A percentile compares a stretch with the other conserved stretches of the same genome.
These are phyloP conservation scores for Urophycis tenuis DNA, from an alignment of 2,797 vertebrate genomes.

Conservation along the genomic window DNA sequence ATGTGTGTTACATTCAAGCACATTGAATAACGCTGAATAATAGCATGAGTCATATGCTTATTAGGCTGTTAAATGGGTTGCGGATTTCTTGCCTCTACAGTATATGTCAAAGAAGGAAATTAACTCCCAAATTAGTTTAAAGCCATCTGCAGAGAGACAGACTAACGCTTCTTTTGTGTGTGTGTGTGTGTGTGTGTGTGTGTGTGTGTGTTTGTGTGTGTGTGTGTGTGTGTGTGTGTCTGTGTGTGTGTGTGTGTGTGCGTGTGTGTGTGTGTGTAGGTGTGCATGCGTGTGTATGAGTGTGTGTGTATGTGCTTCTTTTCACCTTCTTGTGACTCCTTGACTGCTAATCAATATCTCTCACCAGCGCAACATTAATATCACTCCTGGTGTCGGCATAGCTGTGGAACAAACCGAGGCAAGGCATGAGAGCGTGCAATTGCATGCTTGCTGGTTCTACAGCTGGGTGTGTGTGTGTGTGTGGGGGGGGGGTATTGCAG, in stretches of 20 bases:
- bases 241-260: not conserved
- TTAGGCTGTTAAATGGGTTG: slow-evolving; percentile 46
- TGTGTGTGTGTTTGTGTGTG: not conserved
- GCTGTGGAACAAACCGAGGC: not conserved
- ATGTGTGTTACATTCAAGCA: slow-evolving; percentile 17
- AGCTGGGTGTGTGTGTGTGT: too few relatives aligned
- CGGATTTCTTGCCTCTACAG: slow-evolving; percentile 25
- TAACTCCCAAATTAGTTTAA: slow-evolving; percentile 36
- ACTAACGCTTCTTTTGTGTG: not conserved
- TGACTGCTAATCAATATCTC: slow-evolving; percentile 29
- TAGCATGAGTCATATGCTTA: slow-evolving; percentile 54
- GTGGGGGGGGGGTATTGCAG: too few relatives aligned
- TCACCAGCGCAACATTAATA: slow-evolving; percentile 28
- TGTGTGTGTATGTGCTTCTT: slow-evolving; percentile 17
- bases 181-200: not conserved
- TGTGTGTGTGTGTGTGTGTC: not conserved
- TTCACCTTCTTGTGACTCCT: slow-evolving; percentile 15
- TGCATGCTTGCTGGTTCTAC: not conserved
- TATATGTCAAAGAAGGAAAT: slow-evolving; percentile 31
- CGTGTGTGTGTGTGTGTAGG: too few relatives aligned
- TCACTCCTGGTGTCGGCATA: slow-evolving; percentile 12
- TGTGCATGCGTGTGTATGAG: too few relatives aligned
- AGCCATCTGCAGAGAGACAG: slow-evolving; percentile 14
- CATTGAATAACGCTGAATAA: slow-evolving; percentile 33
- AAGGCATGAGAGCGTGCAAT: not conserved